Evolutionary conservation across 2,113 vertebrate genomes (phyloP), one percentile per base, ranked within the genome.

Genomic region (Oncorhynchus nerka): DNA sequence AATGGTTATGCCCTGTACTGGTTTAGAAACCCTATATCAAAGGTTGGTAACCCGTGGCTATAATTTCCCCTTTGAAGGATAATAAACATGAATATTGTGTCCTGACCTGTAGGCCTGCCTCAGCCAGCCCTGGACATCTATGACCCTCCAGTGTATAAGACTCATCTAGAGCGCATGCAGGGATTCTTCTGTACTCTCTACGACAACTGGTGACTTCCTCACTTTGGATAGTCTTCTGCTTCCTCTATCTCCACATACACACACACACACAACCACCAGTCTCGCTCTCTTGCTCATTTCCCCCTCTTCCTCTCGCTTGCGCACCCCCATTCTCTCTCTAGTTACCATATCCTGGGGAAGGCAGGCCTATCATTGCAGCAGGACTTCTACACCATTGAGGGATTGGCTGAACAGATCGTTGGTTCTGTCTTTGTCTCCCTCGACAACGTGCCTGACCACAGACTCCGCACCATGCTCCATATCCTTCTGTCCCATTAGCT

Each of bases 401-500:
- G 94, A 65, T 85, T 99, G 0, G 93, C 94, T 11, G 89, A 91
- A 72, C 93, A 95, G 82, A 92, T 99, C 28, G 91, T 95, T 19
- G 94, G 91, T 75, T 97, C 97, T 13, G 96, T 91, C 75, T 96
- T 98, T 3, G 80, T 92, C 85, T 95, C 96, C 81, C 90, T 99
- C 71, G 96, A 96, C 84, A 93, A 95, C 70, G 92, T 99, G 88
- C 96, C 97, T 3, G 97, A 99, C 87, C 94, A 96, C 89, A 94
- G 97, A 71, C 94, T 99, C 68, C 95, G 97, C 13, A 92, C 96
- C 48, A 93, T 99, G 91, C 93, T 99, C 89, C 95, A 95, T 99
- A 99, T 99, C 97, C 96, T 98, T 94, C 78, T 30, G 65, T 5
- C 13, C 24, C 28, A 1, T 69, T 9, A 22, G 6, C 65, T 20